phyloP scores from a whole-genome alignment of 2,113 vertebrate species.

The Euleptes europaea region DNA sequence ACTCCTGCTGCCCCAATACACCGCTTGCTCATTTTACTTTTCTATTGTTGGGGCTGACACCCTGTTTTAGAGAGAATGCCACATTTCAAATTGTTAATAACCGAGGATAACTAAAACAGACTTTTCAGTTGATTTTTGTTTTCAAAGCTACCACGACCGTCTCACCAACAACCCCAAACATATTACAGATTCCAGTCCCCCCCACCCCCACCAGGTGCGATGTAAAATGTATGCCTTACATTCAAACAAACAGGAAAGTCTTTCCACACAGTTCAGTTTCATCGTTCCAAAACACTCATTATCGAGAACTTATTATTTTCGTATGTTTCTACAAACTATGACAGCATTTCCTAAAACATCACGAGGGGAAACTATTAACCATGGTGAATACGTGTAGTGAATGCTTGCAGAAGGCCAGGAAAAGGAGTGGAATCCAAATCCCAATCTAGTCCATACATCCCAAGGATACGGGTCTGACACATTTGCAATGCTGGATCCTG shows the following conservation, averaged over 20 bases:
- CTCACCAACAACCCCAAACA: slow-evolving; percentile 15
- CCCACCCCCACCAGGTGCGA: background rate
- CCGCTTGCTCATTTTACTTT: background rate
- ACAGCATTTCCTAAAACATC: slow-evolving; percentile 75
- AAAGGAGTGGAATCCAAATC: background rate
- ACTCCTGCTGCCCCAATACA: background rate
- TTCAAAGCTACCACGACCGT: slow-evolving; percentile 19
- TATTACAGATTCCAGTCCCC: background rate
- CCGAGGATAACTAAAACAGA: background rate
- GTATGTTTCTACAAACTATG: slow-evolving; percentile 79
- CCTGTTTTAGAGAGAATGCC: slow-evolving; percentile 5
- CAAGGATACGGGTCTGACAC: background rate
- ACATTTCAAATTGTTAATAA: background rate
- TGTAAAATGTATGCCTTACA: slow-evolving; percentile 38
- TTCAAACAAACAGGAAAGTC: slow-evolving; percentile 21
- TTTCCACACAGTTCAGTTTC: background rate
- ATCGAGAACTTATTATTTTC: slow-evolving; percentile 78
- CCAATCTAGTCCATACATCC: background rate
- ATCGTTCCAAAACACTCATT: slow-evolving; percentile 64
- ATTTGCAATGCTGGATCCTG: background rate
- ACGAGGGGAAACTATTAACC: slow-evolving; percentile 78
- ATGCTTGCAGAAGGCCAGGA: slow-evolving; percentile 43
- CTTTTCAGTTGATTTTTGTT: slow-evolving; percentile 12
- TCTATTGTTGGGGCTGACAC: slow-evolving; percentile 1
- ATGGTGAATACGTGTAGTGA: slow-evolving; percentile 54